phyloP scores from a whole-genome alignment of 2,797 vertebrate genomes.

The Mus spretus region DNA sequence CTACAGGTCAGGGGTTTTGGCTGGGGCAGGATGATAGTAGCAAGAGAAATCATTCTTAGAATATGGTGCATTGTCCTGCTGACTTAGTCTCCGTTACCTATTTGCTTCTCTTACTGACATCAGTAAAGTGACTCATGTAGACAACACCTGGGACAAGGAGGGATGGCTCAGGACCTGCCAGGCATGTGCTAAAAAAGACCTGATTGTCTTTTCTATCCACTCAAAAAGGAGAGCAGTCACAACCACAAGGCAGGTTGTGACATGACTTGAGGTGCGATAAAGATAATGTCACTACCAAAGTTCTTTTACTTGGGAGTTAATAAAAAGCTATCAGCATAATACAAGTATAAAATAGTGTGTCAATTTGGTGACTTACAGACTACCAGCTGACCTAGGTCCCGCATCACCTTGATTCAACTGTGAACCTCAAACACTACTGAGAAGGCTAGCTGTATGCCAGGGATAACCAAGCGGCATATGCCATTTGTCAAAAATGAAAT shows the following conservation, averaged over 20 bases:
- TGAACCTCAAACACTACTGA: not conserved
- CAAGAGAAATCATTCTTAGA: not conserved
- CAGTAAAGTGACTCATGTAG: not conserved
- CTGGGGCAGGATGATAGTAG: not conserved
- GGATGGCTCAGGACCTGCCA: not conserved
- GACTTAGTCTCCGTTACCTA: not conserved
- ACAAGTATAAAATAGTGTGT: not conserved
- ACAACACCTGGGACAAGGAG: not conserved
- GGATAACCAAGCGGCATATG: not conserved
- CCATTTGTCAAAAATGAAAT: not conserved
- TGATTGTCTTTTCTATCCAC: not conserved
- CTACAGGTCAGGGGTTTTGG: not conserved
- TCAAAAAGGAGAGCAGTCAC: not conserved
- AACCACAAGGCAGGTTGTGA: not conserved
- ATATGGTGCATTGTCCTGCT: not conserved
- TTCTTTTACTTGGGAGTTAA: not conserved
- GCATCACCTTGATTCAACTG: not conserved
- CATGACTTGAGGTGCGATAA: not conserved
- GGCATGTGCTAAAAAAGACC: not conserved
- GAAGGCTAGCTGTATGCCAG: not conserved
- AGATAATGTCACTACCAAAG: not conserved
- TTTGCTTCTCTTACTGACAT: not conserved
- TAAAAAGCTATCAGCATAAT: not conserved
- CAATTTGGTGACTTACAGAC: not conserved
- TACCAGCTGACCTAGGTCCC: not conserved